phyloP scores from a whole-genome alignment of 92 coral and sea anemone species.

The Epizoanthus ramosus region DNA sequence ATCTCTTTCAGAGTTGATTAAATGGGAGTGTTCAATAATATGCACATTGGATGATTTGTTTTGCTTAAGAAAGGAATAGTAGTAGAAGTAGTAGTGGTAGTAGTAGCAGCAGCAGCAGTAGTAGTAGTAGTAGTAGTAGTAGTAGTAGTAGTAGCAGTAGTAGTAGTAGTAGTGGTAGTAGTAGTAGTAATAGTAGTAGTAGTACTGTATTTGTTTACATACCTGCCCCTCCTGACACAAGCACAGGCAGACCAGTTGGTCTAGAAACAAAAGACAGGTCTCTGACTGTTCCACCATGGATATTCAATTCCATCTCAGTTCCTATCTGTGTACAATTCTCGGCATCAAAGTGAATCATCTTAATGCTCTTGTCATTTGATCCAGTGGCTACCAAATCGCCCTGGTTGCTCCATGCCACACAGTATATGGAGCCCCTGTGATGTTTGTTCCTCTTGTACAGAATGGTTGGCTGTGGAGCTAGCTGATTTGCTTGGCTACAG shows the following conservation, averaged over 20 bases:
- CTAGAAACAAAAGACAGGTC: constrained; percentile 90
- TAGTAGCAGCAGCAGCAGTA: no score
- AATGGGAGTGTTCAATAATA: no score
- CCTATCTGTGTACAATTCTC: constrained; percentile 77
- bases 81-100: no score
- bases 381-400: constrained; percentile 96
- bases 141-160: no score
- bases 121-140: no score
- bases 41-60: no score
- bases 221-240: constrained; percentile 99
- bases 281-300: constrained; percentile 89
- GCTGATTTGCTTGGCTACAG: constrained; percentile 53
- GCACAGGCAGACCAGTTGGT: constrained; percentile 79
- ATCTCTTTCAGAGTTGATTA: no score
- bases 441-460: constrained; percentile 82
- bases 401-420: constrained; percentile 83
- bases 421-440: constrained; percentile 97
- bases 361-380: constrained; percentile 94
- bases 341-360: constrained; percentile 81
- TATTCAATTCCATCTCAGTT: constrained; percentile 82
- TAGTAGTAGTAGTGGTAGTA: no score
- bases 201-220: not conserved
- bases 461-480: constrained; percentile 83
- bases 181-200: no score
- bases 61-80: no score